Percentiles rank a stretch among this genome's conserved stretches.
Conservation (phyloP, 2,113 vertebrate species). For the Candoia aspera region DNA sequence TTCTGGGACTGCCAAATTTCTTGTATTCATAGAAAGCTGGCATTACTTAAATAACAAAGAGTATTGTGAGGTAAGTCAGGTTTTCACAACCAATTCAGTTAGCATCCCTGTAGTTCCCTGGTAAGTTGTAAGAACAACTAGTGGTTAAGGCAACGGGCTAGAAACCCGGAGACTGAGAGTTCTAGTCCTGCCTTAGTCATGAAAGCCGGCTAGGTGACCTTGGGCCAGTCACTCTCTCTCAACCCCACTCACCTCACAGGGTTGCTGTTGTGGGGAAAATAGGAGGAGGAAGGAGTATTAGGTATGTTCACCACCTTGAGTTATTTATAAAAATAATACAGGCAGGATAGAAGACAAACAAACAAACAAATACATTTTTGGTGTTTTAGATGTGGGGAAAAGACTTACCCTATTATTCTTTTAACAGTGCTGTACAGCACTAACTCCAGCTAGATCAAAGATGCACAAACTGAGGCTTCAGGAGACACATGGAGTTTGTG, state of each 20-base stretch:
- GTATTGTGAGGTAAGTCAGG: conserved; percentile 66
- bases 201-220: too few species aligned
- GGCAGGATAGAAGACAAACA: too few species aligned
- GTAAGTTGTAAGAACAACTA: conserved; percentile 62
- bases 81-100: conserved; percentile 63
- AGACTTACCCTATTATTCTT: conserved; percentile 45
- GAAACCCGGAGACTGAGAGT: too few species aligned
- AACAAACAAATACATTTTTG: conserved; percentile 65
- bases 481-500: neutral
- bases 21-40: conserved; percentile 75
- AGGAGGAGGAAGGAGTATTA: too few species aligned
- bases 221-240: too few species aligned
- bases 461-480: neutral
- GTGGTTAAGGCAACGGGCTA: too few species aligned
- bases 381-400: conserved; percentile 53
- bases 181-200: too few species aligned
- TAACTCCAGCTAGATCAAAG: neutral
- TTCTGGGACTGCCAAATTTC: conserved; percentile 68
- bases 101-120: conserved; percentile 59
- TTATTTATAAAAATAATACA: too few species aligned
- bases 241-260: too few species aligned
- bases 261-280: too few species aligned
- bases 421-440: conserved; percentile 20
- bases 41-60: conserved; percentile 74
- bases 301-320: too few species aligned